These are phyloP conservation scores for Macropodus opercularis DNA, from an alignment of 2,797 vertebrate genomes.

Conservation along the genomic window DNA sequence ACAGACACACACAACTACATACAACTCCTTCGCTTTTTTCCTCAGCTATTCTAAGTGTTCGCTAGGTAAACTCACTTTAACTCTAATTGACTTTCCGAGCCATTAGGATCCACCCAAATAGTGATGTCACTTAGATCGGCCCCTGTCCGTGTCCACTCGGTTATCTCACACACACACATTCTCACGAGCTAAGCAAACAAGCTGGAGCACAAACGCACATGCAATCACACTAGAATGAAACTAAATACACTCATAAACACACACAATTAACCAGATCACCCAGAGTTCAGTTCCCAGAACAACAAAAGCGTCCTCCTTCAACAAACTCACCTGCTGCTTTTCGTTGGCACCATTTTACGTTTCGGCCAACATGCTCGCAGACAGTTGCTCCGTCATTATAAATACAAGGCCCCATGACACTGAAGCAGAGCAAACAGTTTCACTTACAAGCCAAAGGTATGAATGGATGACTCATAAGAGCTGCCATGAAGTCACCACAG, in stretches of 20 bases:
- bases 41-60: slow-evolving; percentile 44
- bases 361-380: slow-evolving; percentile 56
- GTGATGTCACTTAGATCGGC: slow-evolving; percentile 76
- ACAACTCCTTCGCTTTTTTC: slow-evolving; percentile 34
- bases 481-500: slow-evolving; percentile 73
- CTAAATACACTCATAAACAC: background rate
- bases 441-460: slow-evolving; percentile 69
- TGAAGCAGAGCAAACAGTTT: slow-evolving; percentile 62
- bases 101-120: slow-evolving; percentile 75
- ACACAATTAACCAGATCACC: slow-evolving; percentile 44
- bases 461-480: slow-evolving; percentile 80
- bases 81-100: slow-evolving; percentile 84
- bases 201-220: slow-evolving; percentile 6
- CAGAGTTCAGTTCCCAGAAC: slow-evolving; percentile 50
- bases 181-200: slow-evolving; percentile 3
- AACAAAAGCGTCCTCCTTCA: slow-evolving; percentile 50
- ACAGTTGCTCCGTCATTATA: slow-evolving; percentile 61
- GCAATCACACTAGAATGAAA: background rate
- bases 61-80: slow-evolving; percentile 83
- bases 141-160: slow-evolving; percentile 39
- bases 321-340: slow-evolving; percentile 74
- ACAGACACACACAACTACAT: slow-evolving; percentile 52
- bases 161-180: slow-evolving; percentile 21
- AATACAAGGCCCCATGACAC: slow-evolving; percentile 67
- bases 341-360: slow-evolving; percentile 62